Base-by-base conservation (phyloP, 1,140 invertebrate genomes). In the Chelonus insularis region DNA sequence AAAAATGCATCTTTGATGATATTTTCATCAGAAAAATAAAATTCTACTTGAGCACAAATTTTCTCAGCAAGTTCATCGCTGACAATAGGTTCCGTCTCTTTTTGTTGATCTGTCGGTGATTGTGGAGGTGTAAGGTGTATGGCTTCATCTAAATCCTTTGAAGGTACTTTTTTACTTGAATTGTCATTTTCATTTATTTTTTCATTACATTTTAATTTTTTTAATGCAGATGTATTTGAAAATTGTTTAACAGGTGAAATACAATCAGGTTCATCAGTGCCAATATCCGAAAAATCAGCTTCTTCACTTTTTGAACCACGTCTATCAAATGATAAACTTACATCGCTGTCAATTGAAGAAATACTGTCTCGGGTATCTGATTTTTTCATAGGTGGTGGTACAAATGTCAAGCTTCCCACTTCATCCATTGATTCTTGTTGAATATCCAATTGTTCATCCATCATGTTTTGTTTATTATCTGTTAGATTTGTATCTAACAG, bases 1-100 rank as follows among this genome's bases (percentile, higher is more conserved):
- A 98, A 81, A 78, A 98, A 98, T 1, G 95, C 94, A 75, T 98
- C 95, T 78, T 96, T 97, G 1, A 93, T 87, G 60, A 98, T 94
- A 74, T 95, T 96, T 12, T 90, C 92, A 76, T 97, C 94, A 57
- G 93, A 95, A 76, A 98, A 97, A 78, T 97, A 97, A 75, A 92
- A 95, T 80, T 95, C 93, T 5, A 95, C 93, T 75, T 94, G 91
- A 36, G 88, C 84, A 36, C 92, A 86, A 60, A 95, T 93, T 65
- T 89, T 87, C 20, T 88, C 85, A 1, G 89, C 86, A 16, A 91
- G 75, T 67, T 93, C 90, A 3, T 91, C 90, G 57, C 85, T 86
- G 20, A 56, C 54, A 1, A 89, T 89, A 1, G 73, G 68, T 34
- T 25, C 50, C 1, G 54, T 37, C 1, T 60, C 57, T 11, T 62